A percentile compares a stretch with the other conserved stretches of the same genome.
Evolutionary conservation across 2,797 vertebrate genomes (phyloP).

Genomic region (Manis javanica): DNA sequence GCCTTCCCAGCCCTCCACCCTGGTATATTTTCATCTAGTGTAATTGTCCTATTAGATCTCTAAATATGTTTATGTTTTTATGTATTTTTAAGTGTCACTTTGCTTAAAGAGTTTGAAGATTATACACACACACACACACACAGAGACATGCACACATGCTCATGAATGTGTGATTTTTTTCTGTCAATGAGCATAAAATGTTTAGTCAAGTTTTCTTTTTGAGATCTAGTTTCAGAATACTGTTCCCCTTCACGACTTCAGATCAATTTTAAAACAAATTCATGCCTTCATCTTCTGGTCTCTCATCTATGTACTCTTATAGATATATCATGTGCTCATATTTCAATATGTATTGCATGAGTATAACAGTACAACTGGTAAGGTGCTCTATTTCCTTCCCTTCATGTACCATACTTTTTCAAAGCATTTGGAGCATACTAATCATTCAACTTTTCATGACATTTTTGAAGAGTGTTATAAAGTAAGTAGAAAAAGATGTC

Average conservation of each 20-base stretch:
- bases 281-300: constrained; percentile 39
- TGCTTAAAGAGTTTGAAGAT: not conserved
- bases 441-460: not conserved
- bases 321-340: constrained; percentile 22
- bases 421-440: constrained; percentile 61
- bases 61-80: not conserved
- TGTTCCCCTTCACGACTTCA: constrained; percentile 24
- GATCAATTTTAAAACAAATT: constrained; percentile 40
- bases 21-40: not conserved
- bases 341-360: constrained; percentile 52
- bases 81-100: constrained; percentile 24
- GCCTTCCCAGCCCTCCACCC: not conserved
- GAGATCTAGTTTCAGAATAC: not conserved
- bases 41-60: not conserved
- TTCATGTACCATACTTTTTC: constrained; percentile 38
- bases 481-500: not conserved
- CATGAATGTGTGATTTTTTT: not conserved
- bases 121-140: not conserved
- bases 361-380: not conserved
- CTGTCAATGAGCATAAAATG: not conserved
- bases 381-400: constrained; percentile 4
- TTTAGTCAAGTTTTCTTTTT: constrained; percentile 44
- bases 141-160: not conserved
- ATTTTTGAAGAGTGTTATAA: constrained; percentile 55
- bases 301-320: not conserved